These are phyloP conservation scores for Stigmatopora nigra DNA, from an alignment of 2,113 vertebrate genomes.

Conservation along the genomic window DNA sequence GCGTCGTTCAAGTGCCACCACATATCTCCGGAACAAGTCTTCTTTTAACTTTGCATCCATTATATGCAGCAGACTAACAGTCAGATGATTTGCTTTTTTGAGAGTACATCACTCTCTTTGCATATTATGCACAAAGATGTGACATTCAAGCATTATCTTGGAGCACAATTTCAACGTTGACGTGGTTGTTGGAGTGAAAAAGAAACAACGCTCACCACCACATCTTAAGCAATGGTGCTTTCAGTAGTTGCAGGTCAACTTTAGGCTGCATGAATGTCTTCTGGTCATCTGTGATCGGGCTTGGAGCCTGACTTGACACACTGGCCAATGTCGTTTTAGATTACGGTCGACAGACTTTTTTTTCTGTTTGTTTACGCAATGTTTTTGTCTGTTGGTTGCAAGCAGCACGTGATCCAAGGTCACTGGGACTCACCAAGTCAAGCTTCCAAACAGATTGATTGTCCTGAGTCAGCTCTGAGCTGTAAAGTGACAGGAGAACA, in stretches of 20 bases:
- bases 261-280: constrained; percentile 40
- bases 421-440: constrained; percentile 30
- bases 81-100: constrained; percentile 52
- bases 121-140: constrained; percentile 49
- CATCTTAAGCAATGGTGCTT: constrained; percentile 37
- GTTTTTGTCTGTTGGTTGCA: constrained; percentile 15
- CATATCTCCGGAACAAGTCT: constrained; percentile 93
- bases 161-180: constrained; percentile 30
- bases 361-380: constrained; percentile 10
- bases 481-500: constrained; percentile 42
- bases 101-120: constrained; percentile 46
- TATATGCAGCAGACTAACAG: constrained; percentile 56
- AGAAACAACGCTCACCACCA: constrained; percentile 45
- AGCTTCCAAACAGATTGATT: constrained; percentile 1
- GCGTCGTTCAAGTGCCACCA: constrained; percentile 83
- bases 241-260: constrained; percentile 46
- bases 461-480: constrained; percentile 32
- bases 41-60: constrained; percentile 98
- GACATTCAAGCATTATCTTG: constrained; percentile 52
- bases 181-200: constrained; percentile 18
- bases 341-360: constrained; percentile 19
- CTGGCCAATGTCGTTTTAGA: constrained; percentile 20
- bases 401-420: constrained; percentile 44
- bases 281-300: constrained; percentile 44
- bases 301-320: constrained; percentile 38